Conservation (phyloP, 2,888 invertebrate genomes). For the Acanthopleura granulata region DNA sequence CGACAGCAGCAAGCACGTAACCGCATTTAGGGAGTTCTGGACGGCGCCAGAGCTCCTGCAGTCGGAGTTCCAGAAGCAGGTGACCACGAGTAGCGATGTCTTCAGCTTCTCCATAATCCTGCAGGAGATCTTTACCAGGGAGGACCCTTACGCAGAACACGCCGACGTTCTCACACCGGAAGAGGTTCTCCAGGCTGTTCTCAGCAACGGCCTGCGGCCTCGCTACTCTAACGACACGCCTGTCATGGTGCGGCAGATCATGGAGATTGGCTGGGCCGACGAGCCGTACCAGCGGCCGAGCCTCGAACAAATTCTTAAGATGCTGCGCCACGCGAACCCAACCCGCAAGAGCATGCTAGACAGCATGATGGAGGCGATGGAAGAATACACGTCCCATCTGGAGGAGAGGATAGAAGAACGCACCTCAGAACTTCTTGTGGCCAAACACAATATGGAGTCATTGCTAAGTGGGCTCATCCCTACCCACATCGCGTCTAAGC, state of each 20-base stretch:
- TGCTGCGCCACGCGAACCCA: constrained; percentile 47
- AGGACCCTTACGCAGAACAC: constrained; percentile 55
- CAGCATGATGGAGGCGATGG: constrained; percentile 64
- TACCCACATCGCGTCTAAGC: constrained; percentile 40
- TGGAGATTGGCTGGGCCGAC: constrained; percentile 54
- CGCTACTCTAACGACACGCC: constrained; percentile 42
- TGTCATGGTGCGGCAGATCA: constrained; percentile 38
- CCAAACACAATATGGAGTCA: constrained; percentile 46
- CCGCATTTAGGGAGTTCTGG: constrained; percentile 47
- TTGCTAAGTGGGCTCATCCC: constrained; percentile 56
- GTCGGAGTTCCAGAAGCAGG: constrained; percentile 36
- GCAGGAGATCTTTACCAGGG: constrained; percentile 58
- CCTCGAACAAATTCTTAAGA: constrained; percentile 49
- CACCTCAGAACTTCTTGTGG: constrained; percentile 44
- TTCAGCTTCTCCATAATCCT: constrained; percentile 62
- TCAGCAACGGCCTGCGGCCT: constrained; percentile 49
- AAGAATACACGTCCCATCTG: constrained; percentile 55
- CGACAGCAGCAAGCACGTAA: constrained; percentile 24
- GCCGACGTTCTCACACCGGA: constrained; percentile 36
- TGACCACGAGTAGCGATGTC: constrained; percentile 45
- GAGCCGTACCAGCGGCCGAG: constrained; percentile 46
- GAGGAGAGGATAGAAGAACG: constrained; percentile 58
- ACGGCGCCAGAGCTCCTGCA: constrained; percentile 57
- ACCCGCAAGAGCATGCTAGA: constrained; percentile 58
- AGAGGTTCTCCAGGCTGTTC: constrained; percentile 50